Base-by-base conservation (phyloP, 2,888 invertebrate genomes). In the Acronicta aceris region DNA sequence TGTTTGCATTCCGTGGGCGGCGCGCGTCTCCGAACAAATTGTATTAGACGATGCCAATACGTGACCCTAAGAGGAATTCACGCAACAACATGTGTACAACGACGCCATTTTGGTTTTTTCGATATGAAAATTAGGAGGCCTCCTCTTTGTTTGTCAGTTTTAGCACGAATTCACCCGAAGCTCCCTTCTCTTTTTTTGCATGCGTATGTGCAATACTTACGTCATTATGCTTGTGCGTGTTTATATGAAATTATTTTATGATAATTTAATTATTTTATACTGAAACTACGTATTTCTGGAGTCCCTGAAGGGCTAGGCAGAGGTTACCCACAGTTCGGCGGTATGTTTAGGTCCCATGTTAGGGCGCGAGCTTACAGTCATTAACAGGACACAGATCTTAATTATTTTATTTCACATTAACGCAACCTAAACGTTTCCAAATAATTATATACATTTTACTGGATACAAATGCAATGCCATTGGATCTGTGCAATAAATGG, bases 21-120 rank as follows among this genome's bases (percentile, higher is more conserved):
- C 78, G 75, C 87, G 84, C 87, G 87, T 88, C 90, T 90, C 84
- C 83, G 81, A 89, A 89, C 89, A 92, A 93, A 93, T 93, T 92
- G 88, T 92, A 91, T 93, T 92, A 93, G 89, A 89, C 86, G 89
- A 85, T 85, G 87, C 85, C 88, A 83, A 89, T 91, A 93, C 93
- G 93, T 92, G 93, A 91, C 89, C 89, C 83, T 78, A 81, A 76
- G 79, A 81, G 75, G 83, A 85, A 87, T 87, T 85, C 84, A 80
- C 85, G 81, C 84, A 84, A 87, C 84, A 86, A 83, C 86, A 85
- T 85, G 81, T 87, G 86, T 85, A 85, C 76, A 76, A 70, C 78
- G 80, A 76, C 83, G 83, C 81, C 84, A 84, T 85, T 85, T 82
- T 82, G 80, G 76, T 79, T 78, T 83, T 85, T 84, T 82, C 83